A percentile compares a stretch with the other conserved stretches of the same genome.
Conservation (phyloP, 1,140 invertebrate genomes). For the Formica selysi region DNA sequence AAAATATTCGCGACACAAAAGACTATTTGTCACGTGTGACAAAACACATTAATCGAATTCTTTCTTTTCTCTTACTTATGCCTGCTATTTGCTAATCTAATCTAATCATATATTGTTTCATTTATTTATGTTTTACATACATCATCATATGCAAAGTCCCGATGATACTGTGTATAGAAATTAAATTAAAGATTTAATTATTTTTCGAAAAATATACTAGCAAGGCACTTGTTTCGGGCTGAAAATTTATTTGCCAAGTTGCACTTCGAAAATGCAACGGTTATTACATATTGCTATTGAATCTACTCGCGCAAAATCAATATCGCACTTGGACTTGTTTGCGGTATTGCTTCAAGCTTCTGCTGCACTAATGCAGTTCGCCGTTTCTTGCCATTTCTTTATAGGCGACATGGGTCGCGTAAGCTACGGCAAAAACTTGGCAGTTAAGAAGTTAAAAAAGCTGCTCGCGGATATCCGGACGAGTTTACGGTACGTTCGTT, state of each 20-base stretch:
- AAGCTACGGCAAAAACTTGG: not conserved
- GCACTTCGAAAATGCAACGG: not conserved
- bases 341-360: not conserved
- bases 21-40: not conserved
- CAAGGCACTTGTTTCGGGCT: not conserved
- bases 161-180: too few relatives aligned
- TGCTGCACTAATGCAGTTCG: not conserved
- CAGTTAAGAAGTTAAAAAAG: constrained; percentile 35
- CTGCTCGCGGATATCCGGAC: constrained; percentile 37
- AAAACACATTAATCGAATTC: not conserved
- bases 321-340: not conserved
- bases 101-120: not conserved
- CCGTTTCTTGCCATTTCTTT: not conserved
- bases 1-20: not conserved
- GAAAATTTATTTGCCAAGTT: constrained; percentile 14
- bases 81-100: not conserved
- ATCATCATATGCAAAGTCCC: too few relatives aligned
- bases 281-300: not conserved
- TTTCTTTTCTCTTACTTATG: not conserved
- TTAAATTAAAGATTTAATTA: too few relatives aligned
- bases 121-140: too few relatives aligned
- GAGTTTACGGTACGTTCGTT: constrained; percentile 31
- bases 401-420: constrained; percentile 2
- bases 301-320: not conserved
- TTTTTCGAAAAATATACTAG: not conserved